Conservation (phyloP, 1,140 invertebrate species). For the Tetramorium alpestre region DNA sequence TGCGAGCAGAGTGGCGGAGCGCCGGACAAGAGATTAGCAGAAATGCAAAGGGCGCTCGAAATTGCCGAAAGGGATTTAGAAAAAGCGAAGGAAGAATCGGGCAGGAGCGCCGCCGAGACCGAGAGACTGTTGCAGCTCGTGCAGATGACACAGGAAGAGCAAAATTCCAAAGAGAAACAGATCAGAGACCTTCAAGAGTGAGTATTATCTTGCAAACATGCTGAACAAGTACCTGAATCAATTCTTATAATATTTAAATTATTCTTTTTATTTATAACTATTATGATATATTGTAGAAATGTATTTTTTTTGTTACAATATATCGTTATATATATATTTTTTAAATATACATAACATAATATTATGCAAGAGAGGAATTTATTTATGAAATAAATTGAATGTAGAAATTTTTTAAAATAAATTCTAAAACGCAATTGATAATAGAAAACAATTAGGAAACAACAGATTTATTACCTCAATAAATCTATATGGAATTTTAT, state of each 20-base stretch:
- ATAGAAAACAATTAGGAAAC: neutral
- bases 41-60: conserved; percentile 90
- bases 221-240: neutral
- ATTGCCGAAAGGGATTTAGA: conserved; percentile 87
- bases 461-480: neutral
- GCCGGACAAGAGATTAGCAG: conserved; percentile 91
- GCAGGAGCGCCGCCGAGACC: conserved; percentile 93
- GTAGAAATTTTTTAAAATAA: neutral
- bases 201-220: conserved; percentile 82
- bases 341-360: neutral
- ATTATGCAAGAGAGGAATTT: no score
- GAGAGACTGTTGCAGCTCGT: conserved; percentile 96
- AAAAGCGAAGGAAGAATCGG: conserved; percentile 92
- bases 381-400: neutral
- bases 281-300: neutral
- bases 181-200: conserved; percentile 98
- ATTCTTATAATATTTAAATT: neutral
- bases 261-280: neutral
- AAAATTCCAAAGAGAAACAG: conserved; percentile 97
- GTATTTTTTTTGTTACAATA: neutral
- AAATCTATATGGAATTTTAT: neutral
- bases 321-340: neutral
- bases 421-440: neutral
- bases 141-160: conserved; percentile 98
- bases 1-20: conserved; percentile 89